A percentile compares a stretch with the other conserved stretches of the same genome.
Conservation (phyloP, 2,888 invertebrate species). For the Megaustenia siamemsis region DNA sequence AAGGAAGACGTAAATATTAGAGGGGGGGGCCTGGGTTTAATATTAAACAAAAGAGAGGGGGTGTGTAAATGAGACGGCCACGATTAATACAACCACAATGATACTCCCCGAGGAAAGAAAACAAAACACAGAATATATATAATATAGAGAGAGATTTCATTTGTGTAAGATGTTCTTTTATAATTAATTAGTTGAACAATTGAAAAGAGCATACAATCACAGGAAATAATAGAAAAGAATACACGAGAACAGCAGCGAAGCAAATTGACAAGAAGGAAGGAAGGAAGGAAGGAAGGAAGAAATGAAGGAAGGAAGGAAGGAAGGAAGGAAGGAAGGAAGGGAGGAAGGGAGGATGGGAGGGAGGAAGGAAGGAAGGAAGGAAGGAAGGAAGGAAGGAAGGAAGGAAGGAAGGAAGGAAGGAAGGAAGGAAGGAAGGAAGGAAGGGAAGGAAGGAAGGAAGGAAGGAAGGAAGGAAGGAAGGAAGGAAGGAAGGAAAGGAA, state of each 20-base stretch:
- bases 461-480: not conserved
- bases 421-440: not conserved
- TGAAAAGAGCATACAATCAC: not conserved
- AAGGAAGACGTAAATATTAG: not conserved
- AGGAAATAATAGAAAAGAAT: not conserved
- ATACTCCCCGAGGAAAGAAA: no score
- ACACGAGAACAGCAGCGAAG: not conserved
- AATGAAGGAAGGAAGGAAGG: not conserved
- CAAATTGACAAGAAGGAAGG: not conserved
- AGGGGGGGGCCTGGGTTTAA: no score
- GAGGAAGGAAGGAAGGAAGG: not conserved
- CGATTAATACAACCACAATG: no score
- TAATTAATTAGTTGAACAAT: no score
- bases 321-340: not conserved
- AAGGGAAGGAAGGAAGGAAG: slow-evolving; percentile 1
- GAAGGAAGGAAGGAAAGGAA: slow-evolving; percentile 28
- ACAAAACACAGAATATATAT: not conserved
- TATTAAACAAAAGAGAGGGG: no score
- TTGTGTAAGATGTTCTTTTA: no score
- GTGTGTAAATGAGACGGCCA: no score
- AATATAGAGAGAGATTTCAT: not conserved
- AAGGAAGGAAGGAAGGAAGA: not conserved
- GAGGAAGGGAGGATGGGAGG: no score
- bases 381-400: not conserved
- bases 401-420: not conserved